These are phyloP conservation scores for Chiroxiphia lanceolata DNA, from an alignment of 2,797 vertebrate species.

Conservation along the genomic window DNA sequence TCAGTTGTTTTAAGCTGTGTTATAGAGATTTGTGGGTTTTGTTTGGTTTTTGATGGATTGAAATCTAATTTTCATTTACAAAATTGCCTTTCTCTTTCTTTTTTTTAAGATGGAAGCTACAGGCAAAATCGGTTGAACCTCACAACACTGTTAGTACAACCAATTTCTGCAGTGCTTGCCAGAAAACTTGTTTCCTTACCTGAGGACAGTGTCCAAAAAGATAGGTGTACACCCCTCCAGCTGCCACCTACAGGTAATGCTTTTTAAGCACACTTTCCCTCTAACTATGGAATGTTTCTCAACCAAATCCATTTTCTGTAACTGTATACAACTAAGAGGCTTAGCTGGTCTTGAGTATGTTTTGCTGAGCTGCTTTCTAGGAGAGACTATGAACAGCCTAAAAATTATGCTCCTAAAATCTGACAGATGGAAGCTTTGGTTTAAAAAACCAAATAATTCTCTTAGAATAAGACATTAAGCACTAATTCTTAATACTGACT, in stretches of 20 bases:
- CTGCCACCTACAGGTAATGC: slow-evolving; percentile 80
- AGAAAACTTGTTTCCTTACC: slow-evolving; percentile 78
- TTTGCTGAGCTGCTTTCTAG: not conserved
- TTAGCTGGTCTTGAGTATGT: not conserved
- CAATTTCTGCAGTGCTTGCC: slow-evolving; percentile 84
- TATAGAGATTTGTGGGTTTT: not conserved
- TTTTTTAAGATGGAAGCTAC: slow-evolving; percentile 79
- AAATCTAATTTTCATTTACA: not conserved
- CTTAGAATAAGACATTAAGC: slow-evolving; percentile 65
- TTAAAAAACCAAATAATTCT: slow-evolving; percentile 13
- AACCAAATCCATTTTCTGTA: not conserved
- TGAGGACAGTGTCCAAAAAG: slow-evolving; percentile 19
- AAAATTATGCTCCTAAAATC: not conserved
- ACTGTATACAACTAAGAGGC: not conserved
- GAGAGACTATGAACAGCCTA: not conserved
- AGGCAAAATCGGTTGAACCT: slow-evolving; percentile 75
- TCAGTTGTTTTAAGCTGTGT: not conserved
- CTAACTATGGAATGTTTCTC: not conserved
- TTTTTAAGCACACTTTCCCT: not conserved
- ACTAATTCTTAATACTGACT: slow-evolving; percentile 72
- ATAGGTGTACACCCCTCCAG: slow-evolving; percentile 76
- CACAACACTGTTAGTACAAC: slow-evolving; percentile 89
- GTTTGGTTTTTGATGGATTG: not conserved
- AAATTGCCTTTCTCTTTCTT: not conserved
- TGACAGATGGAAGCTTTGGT: not conserved